Percentiles rank a stretch among this genome's conserved stretches.
Conservation (phyloP, 2,113 vertebrate genomes). For the Trematocara variabile region DNA sequence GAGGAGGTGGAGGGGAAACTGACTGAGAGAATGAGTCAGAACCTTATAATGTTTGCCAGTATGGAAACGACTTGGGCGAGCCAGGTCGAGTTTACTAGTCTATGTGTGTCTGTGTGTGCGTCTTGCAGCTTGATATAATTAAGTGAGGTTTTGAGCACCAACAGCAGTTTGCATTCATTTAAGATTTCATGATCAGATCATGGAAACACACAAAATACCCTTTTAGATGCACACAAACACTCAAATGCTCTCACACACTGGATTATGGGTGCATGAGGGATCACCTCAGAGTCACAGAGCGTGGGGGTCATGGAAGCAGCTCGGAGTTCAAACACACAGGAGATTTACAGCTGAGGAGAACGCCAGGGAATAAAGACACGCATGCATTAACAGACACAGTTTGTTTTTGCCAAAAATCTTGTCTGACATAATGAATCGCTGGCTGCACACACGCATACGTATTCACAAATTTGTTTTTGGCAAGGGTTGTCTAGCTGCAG, state of each 20-base stretch:
- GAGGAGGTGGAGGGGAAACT: slow-evolving; percentile 9
- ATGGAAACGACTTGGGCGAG: slow-evolving; percentile 53
- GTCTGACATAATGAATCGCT: background rate
- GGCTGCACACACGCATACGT: background rate
- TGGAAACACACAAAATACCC: slow-evolving; percentile 10
- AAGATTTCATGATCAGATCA: slow-evolving; percentile 17
- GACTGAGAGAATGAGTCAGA: slow-evolving; percentile 65
- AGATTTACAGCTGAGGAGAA: slow-evolving; percentile 5
- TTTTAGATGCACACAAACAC: background rate
- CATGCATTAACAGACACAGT: background rate
- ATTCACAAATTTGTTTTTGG: background rate
- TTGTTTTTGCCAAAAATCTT: background rate
- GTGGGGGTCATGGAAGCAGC: slow-evolving; percentile 1
- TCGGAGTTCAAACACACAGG: slow-evolving; percentile 33
- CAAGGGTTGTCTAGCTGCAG: background rate
- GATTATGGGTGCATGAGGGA: slow-evolving; percentile 14
- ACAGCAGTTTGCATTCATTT: slow-evolving; percentile 36
- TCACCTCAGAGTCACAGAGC: slow-evolving; percentile 9
- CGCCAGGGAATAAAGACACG: background rate
- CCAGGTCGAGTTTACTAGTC: slow-evolving; percentile 37
- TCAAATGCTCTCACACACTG: background rate
- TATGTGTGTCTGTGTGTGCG: slow-evolving; percentile 5
- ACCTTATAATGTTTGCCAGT: slow-evolving; percentile 40
- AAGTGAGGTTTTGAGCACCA: slow-evolving; percentile 41
- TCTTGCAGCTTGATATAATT: slow-evolving; percentile 71